Evolutionary conservation across 2,888 invertebrate genomes (phyloP), one percentile per base, ranked within the genome.

Genomic region (Colletes collaris): DNA sequence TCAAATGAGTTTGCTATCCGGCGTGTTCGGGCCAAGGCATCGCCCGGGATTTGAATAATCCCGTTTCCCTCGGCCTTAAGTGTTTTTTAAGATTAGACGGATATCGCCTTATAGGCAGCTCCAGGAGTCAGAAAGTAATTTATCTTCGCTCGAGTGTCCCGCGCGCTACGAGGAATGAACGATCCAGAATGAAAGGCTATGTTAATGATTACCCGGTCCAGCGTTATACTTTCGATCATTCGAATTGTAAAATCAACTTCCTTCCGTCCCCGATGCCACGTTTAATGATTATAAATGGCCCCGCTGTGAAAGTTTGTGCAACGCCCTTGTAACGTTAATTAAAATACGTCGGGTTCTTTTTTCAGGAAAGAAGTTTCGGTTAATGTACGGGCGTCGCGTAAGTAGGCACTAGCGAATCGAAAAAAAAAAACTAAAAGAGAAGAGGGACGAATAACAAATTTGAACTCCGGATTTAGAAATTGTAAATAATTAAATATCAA

Each of bases 21-120:
- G 71, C 79, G 75, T 77, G 64, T 78, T 81, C 75, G 72, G 70
- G 76, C 63, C 69, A 62, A 71, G 68, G 63, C 86, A 76, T 72
- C 72, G 74, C 64, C 27, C 56, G 62, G 83, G 81, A 86, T 87
- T 81, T 86, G 85, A 87, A 87, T 87, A 87, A 87, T 83, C 84
- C 83, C 80, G 82, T 85, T 81, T 78, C 60, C 74, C 77, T 27
- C 56, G 84, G 86, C 77, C 78, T 86, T 85, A 87, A 88, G 87
- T 88, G 88, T 88, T 88, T 88, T 84, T 83, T 83, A 81, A 84
- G 88, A 88, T 88, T 88, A 88, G 85, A 70, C 53, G 76, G 77
- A 77, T 79, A 83, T 78, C 78, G 65, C 78, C 83, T 86, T 86
- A 84, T 81, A 87, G 80, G 76, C 83, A 73, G 81, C 81, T 79